Conservation (phyloP, 1,140 invertebrate species). For the Pogonus chalceus region DNA sequence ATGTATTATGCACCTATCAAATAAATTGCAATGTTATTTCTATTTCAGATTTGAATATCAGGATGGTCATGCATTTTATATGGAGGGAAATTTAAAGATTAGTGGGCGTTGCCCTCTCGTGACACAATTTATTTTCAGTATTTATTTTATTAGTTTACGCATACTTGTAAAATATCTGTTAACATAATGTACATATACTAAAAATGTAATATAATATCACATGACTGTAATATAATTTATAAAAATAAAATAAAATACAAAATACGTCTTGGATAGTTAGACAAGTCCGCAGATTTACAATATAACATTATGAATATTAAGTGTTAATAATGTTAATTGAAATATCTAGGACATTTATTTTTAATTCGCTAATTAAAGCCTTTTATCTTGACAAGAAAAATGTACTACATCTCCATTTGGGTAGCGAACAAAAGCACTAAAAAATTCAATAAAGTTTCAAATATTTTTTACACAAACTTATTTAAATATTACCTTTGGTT, state of each 20-base stretch:
- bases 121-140: background rate
- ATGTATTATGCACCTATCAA: background rate
- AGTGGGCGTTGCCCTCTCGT: background rate
- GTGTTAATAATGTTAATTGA: too few species aligned
- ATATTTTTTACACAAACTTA: slow-evolving; percentile 19
- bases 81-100: background rate
- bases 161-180: background rate
- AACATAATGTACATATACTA: background rate
- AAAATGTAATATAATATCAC: background rate
- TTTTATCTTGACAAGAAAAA: slow-evolving; percentile 59
- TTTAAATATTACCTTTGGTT: slow-evolving; percentile 61
- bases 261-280: background rate
- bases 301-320: too few species aligned
- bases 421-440: slow-evolving; percentile 81
- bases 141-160: background rate
- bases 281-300: too few species aligned
- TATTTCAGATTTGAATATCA: background rate
- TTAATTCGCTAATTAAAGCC: slow-evolving; percentile 14
- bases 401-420: slow-evolving; percentile 88
- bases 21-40: background rate
- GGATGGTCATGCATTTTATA: background rate
- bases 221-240: background rate
- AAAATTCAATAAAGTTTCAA: slow-evolving; percentile 29
- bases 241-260: background rate
- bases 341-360: too few species aligned